Conservation (phyloP, 2,797 vertebrate species). For the Manis javanica region DNA sequence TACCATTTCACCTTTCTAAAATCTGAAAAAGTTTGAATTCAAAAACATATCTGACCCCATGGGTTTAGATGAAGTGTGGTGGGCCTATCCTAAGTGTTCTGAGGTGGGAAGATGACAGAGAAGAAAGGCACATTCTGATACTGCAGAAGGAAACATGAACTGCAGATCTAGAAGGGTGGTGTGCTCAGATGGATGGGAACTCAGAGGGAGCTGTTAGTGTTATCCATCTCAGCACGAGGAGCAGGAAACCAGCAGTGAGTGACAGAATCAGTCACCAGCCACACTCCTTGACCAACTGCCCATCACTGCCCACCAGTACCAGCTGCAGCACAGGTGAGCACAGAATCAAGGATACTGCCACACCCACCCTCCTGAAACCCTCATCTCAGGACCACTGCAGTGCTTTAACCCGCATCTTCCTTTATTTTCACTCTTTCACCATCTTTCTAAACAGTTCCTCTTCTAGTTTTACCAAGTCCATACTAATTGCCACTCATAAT, state of each 20-base stretch:
- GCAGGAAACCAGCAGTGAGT: not conserved
- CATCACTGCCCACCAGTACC: not conserved
- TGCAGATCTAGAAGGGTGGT: not conserved
- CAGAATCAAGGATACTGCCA: not conserved
- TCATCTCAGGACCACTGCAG: not conserved
- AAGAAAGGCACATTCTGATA: not conserved
- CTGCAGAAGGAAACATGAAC: not conserved
- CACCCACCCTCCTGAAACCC: not conserved
- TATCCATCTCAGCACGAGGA: not conserved
- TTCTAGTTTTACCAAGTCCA: not conserved
- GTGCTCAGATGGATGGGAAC: too few species aligned
- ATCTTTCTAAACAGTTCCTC: not conserved
- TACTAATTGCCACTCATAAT: not conserved
- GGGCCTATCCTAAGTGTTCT: not conserved
- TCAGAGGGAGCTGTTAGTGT: not conserved
- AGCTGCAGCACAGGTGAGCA: not conserved
- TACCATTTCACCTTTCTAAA: not conserved
- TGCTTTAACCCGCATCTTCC: not conserved
- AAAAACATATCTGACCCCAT: not conserved
- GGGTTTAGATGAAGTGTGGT: not conserved
- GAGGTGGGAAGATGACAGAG: not conserved
- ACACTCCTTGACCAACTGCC: not conserved
- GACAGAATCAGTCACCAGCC: not conserved
- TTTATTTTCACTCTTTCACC: not conserved
- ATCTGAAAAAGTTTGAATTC: not conserved